phyloP scores from a whole-genome alignment of 1,140 invertebrate species.

The Drosophila varians region DNA sequence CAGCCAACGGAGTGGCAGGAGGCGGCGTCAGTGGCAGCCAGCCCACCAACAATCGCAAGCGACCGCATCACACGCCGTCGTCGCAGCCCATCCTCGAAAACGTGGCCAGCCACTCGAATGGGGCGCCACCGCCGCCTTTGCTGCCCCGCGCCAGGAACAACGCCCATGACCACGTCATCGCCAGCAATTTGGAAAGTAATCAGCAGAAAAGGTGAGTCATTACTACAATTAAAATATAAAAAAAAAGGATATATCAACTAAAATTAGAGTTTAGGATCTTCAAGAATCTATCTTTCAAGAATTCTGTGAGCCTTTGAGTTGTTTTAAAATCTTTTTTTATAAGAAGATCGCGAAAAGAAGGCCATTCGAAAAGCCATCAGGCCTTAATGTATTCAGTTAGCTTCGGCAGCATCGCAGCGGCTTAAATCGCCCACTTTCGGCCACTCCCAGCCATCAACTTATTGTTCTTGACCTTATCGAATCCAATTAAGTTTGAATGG shows the following conservation, averaged over 20 bases:
- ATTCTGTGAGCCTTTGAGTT: no score
- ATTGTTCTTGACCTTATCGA: constrained; percentile 78
- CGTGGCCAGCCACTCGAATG: constrained; percentile 6
- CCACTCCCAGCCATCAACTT: constrained; percentile 22
- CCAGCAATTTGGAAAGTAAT: constrained; percentile 73
- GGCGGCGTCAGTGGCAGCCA: constrained; percentile 10
- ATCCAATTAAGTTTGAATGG: constrained; percentile 69
- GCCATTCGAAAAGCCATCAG: neutral
- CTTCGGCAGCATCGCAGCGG: constrained; percentile 3
- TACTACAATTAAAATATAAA: neutral
- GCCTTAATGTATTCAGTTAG: constrained; percentile 1
- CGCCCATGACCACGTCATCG: constrained; percentile 68
- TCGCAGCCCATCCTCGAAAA: constrained; percentile 69
- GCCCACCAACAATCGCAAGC: constrained; percentile 67
- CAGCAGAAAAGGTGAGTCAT: constrained; percentile 70
- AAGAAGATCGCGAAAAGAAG: neutral
- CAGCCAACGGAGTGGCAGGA: constrained; percentile 39
- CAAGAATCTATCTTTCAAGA: no score
- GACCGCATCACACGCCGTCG: constrained; percentile 70
- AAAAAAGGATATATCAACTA: neutral
- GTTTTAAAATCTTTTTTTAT: neutral
- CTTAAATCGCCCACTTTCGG: neutral
- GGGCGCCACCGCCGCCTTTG: constrained; percentile 46
- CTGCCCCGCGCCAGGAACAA: constrained; percentile 47
- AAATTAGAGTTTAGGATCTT: neutral